Evolutionary conservation across 2,888 invertebrate species (phyloP), one percentile per base, ranked within the genome.

Genomic region (Ceramica pisi): DNA sequence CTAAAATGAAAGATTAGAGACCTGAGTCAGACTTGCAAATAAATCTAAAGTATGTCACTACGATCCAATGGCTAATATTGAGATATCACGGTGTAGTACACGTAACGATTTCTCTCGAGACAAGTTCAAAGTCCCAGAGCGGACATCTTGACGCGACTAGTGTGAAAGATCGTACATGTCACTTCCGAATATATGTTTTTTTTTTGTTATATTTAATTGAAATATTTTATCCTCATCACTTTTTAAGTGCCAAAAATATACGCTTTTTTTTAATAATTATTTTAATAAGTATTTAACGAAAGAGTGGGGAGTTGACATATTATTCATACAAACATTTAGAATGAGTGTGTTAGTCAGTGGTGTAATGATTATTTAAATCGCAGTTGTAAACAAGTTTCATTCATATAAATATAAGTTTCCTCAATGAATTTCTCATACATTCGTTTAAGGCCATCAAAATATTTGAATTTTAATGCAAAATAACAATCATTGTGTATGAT

Each of bases 41-140:
- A 46, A 21, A 48, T 19, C 23, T 72, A 71, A 82, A 77, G 80
- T 82, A 69, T 80, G 80, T 73, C 80, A 80, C 57, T 75, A 44
- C 56, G 50, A 66, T 73, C 50, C 63, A 46, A 48, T 51, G 38
- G 53, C 67, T 46, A 70, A 64, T 67, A 83, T 83, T 64, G 67
- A 82, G 55, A n/a, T 69, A 74, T 75, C 79, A 79, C 79, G 71
- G 14, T 21, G 31, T 46, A n/a, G n/a, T n/a, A n/a, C n/a, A 55
- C 38, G 60, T 60, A 70, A 67, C 57, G 79, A 81, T 83, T 83
- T 83, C 83, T 78, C 83, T 81, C 67, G 53, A 71, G n/a, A 60
- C 74, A 78, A 83, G 82, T 82, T 83, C 82, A 80, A 82, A 82
- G 72, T 82, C 75, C 71, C 67, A 64, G 57, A 71, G 65, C 41